These are phyloP conservation scores for Thymallus thymallus DNA, from an alignment of 2,113 vertebrate species.

Conservation along the genomic window DNA sequence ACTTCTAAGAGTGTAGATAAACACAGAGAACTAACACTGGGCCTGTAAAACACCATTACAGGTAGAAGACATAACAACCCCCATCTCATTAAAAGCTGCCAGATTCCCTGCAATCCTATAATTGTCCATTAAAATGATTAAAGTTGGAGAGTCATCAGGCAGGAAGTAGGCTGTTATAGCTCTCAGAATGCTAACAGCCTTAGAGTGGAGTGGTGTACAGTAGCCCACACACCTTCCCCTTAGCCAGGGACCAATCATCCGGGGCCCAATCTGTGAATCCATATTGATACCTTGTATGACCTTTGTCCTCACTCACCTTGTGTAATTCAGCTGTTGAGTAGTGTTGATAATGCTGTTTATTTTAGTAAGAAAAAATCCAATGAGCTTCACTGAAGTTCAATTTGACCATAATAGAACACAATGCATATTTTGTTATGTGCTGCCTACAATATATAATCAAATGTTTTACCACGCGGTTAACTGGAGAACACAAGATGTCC, in stretches of 20 bases:
- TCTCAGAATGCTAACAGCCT: background rate
- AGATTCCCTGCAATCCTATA: slow-evolving; percentile 25
- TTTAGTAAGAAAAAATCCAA: no score
- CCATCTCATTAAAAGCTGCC: slow-evolving; percentile 41
- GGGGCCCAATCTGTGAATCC: background rate
- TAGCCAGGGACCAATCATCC: background rate
- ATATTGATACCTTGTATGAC: background rate
- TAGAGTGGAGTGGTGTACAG: background rate
- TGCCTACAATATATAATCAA: no score
- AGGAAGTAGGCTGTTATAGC: background rate
- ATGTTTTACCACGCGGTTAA: no score
- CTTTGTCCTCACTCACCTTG: no score
- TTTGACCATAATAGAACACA: no score
- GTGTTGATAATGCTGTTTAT: background rate
- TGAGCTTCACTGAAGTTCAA: no score
- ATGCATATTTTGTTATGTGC: no score
- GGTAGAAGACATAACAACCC: slow-evolving; percentile 30
- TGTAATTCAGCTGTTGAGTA: background rate
- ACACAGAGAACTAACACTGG: background rate
- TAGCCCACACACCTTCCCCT: background rate
- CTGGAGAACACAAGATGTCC: no score
- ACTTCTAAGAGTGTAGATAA: no score
- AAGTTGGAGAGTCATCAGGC: slow-evolving; percentile 2
- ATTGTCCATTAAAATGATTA: slow-evolving; percentile 49
- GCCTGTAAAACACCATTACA: slow-evolving; percentile 31